These are phyloP conservation scores for Channallabes apus DNA, from an alignment of 2,797 vertebrate genomes.

Conservation along the genomic window DNA sequence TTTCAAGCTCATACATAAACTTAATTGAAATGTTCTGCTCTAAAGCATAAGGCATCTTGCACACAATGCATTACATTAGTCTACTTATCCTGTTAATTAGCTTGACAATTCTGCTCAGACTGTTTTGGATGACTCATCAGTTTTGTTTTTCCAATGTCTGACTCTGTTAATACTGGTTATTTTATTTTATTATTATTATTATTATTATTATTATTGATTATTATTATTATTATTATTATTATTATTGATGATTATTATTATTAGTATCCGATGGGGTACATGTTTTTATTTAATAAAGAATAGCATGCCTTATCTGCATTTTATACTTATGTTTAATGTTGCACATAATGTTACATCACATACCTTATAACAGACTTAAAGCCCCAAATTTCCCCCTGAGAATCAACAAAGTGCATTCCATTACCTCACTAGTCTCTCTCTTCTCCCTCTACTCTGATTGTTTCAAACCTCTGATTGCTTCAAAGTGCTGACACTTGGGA, in stretches of 20 bases:
- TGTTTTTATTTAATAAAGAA: background rate
- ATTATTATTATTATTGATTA: background rate
- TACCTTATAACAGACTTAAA: background rate
- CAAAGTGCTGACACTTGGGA: background rate
- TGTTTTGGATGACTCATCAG: conserved; percentile 9
- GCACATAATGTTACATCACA: background rate
- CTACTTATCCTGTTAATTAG: conserved; percentile 14
- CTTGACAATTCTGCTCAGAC: background rate
- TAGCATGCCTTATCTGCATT: background rate
- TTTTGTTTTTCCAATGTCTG: conserved; percentile 3
- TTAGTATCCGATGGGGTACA: background rate
- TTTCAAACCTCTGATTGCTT: background rate
- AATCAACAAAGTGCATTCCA: background rate
- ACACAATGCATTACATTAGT: conserved; percentile 5
- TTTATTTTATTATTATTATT: background rate
- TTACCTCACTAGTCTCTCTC: background rate
- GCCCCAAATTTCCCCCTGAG: background rate
- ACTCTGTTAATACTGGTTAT: background rate
- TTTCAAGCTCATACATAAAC: conserved; percentile 29
- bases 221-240: too few species aligned
- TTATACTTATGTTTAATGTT: background rate
- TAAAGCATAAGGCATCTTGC: conserved; percentile 12
- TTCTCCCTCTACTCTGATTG: background rate
- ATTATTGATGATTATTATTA: too few species aligned
- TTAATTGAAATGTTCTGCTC: conserved; percentile 43